Evolutionary conservation across 2,113 vertebrate species (phyloP), one percentile per base, ranked within the genome.

Genomic region (Canis aureus): DNA sequence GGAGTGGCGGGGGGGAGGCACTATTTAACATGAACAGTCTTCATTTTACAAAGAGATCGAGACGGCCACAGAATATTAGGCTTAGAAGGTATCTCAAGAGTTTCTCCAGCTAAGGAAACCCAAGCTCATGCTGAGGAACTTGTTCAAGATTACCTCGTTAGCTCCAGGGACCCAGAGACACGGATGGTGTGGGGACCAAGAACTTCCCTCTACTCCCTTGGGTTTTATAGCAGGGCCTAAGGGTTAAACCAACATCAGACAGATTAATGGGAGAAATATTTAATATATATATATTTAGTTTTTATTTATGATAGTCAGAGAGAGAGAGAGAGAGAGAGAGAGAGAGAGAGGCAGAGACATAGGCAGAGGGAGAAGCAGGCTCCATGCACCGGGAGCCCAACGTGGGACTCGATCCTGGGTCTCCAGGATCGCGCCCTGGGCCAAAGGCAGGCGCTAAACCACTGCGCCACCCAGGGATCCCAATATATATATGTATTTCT

Each of bases 11-110:
- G 0, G 29, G 43, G 43, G 43, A 43, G 0, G 29, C 43, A 16
- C 53, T 91, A 4, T 57, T 85, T 74, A 55, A 95, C 9, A n/a
- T 17, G 59, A 67, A 7, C 3, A 38, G 27, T 35, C 76, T 97
- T 93, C 38, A 27, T 88, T 84, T 95, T 91, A 59, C 88, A 83
- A 83, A 97, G 60, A 95, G 22, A 62, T 57, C 67, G 51, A n/a
- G 20, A 55, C n/a, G 32, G 67, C 69, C 69, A 80, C 4, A 93
- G 38, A 84, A 67, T 78, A 74, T 57, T 19, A 85, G 27, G 62
- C 22, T 22, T 64, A 25, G 51, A 76, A 76, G 23, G 59, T 17
- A 91, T 62, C 69, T 81, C 66, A 92, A 71, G 4, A 55, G 22
- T 90, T 85, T 89, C 74, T 32, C 49, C 15, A 91, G 69, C 22